A percentile compares a stretch with the other conserved stretches of the same genome.
Evolutionary conservation across 2,113 vertebrate genomes (phyloP).

Genomic region (Myanophis thanlyinensis): DNA sequence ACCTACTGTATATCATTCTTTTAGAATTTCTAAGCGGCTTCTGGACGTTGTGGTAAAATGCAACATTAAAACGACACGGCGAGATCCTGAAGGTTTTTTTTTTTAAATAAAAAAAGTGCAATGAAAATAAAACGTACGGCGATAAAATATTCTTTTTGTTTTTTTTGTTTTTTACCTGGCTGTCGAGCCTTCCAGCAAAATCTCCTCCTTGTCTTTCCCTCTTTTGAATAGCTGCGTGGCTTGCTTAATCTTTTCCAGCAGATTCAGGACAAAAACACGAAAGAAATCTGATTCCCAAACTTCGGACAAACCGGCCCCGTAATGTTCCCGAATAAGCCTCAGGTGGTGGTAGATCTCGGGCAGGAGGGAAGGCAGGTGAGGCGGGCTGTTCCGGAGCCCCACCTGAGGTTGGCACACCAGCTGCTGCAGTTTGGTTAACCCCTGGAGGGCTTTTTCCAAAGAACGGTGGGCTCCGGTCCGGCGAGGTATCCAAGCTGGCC

Average conservation of each 20-base stretch:
- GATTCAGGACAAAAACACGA: conserved; percentile 70
- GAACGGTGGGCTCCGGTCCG: conserved; percentile 20
- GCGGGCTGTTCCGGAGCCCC: conserved; percentile 73
- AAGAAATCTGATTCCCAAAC: conserved; percentile 68
- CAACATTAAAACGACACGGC: background rate
- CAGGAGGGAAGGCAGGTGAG: conserved; percentile 77
- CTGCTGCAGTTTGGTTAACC: conserved; percentile 66
- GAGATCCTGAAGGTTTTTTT: background rate
- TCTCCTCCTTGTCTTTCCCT: conserved; percentile 68
- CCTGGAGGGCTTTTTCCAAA: conserved; percentile 67
- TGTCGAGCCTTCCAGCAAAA: conserved; percentile 70
- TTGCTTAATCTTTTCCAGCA: conserved; percentile 76
- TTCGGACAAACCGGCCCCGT: conserved; percentile 28
- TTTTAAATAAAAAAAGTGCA: background rate
- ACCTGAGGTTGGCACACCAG: conserved; percentile 63
- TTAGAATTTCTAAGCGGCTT: background rate
- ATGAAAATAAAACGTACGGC: background rate
- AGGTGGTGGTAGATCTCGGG: conserved; percentile 45
- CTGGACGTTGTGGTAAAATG: background rate
- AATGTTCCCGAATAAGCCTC: background rate
- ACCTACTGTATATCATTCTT: too few species aligned
- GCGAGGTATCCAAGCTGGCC: background rate
- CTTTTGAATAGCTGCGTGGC: conserved; percentile 73
- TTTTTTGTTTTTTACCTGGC: background rate
- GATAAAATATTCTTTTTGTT: background rate